Evolutionary conservation across 2,113 vertebrate genomes (phyloP), one percentile per base, ranked within the genome.

Genomic region (Saimiri boliviensis): DNA sequence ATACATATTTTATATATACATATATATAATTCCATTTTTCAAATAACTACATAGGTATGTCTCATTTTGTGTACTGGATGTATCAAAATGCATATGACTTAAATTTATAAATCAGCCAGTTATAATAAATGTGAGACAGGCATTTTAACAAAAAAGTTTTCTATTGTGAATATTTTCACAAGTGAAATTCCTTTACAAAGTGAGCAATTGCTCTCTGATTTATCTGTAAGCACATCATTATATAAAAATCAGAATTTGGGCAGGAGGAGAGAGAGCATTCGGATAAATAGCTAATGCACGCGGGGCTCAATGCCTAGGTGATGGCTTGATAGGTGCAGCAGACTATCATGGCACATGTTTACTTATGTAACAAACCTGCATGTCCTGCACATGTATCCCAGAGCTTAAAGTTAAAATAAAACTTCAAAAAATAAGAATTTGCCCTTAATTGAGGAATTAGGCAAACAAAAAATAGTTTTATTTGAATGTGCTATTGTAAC

Each of bases 101-200:
- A 92, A 92, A 71, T 81, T 21, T 66, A 30, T 74, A 94, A 88
- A 21, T 37, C 54, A 93, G 80, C 19, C 27, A 58, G 40, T 89
- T 74, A 49, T 79, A 88, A 68, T 91, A 86, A 96, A 80, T 37
- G 32, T 91, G 52, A 85, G 27, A 81, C 16, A 84, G 40, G 2
- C 13, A 66, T 63, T 81, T 86, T 74, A 90, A 74, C 52, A 52
- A 81, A 92, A 81, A 89, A 58, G 37, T 11, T 93, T 76, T 47
- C 45, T 91, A 47, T 21, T 58, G 37, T 68, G 49, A 71, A 49
- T 84, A 63, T 83, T 83, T 96, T 94, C 60, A 91, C 79, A 97
- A 81, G 74, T 76, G 47, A 77, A 87, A 84, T 52, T 58, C 25
- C 47, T 74, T 56, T 80, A 32, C 63, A 63, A 90, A 76, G 68